Percentiles rank a stretch among this genome's conserved stretches.
Evolutionary conservation across 1,140 invertebrate species (phyloP).

Genomic region (Macrobrachium nipponense): DNA sequence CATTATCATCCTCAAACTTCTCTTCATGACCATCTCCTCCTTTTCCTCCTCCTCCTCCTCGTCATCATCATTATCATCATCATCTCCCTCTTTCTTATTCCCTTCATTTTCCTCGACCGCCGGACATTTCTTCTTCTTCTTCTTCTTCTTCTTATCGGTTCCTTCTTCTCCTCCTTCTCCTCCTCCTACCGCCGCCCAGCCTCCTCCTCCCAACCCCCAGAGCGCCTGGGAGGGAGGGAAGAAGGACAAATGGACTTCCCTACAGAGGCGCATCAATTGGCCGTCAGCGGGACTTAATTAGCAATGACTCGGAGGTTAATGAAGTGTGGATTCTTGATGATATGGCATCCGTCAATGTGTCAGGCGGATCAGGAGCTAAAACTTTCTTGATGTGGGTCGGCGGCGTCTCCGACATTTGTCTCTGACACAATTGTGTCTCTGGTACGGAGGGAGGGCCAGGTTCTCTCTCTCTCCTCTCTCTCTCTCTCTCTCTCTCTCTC

Average conservation of each 20-base stretch:
- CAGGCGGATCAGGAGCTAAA: too few species aligned
- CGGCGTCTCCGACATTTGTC: too few species aligned
- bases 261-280: too few species aligned
- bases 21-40: background rate
- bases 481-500: slow-evolving; percentile 44
- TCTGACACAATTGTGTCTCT: too few species aligned
- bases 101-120: background rate
- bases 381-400: too few species aligned
- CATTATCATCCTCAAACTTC: background rate
- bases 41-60: background rate
- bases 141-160: background rate
- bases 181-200: background rate
- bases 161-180: background rate
- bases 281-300: too few species aligned
- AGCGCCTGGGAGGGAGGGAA: background rate
- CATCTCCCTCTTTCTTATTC: background rate
- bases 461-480: slow-evolving; percentile 39
- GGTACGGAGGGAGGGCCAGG: too few species aligned
- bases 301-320: too few species aligned
- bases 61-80: background rate
- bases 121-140: background rate
- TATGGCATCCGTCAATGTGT: too few species aligned
- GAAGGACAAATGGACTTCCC: too few species aligned
- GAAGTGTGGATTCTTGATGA: too few species aligned
- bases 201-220: background rate